A percentile compares a stretch with the other conserved stretches of the same genome.
These are phyloP conservation scores for Agapostemon virescens DNA, from an alignment of 2,888 invertebrate species.

Conservation along the genomic window DNA sequence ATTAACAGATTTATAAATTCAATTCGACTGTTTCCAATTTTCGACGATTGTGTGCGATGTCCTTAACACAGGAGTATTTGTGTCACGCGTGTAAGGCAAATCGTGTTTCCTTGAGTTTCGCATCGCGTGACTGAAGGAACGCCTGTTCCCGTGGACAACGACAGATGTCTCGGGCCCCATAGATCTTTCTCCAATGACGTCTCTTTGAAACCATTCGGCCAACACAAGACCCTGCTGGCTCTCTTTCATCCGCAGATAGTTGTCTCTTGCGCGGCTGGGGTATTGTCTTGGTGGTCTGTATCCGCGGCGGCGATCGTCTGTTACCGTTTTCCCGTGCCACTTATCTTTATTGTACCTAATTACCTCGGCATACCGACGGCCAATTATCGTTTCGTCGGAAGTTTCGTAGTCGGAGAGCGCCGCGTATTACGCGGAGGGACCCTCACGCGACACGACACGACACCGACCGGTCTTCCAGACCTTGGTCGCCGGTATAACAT, in stretches of 20 bases:
- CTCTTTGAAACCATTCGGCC: constrained; percentile 9
- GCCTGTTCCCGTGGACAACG: constrained; percentile 37
- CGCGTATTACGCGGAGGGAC: constrained; percentile 22
- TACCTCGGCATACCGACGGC: constrained; percentile 51
- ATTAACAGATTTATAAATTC: no score
- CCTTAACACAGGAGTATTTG: no score
- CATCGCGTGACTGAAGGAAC: constrained; percentile 52
- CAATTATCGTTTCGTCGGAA: constrained; percentile 60
- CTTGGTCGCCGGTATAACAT: constrained; percentile 4
- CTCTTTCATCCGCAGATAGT: background rate
- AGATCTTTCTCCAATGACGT: constrained; percentile 22
- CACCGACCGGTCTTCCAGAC: constrained; percentile 12
- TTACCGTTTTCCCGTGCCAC: constrained; percentile 45
- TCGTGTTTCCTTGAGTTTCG: constrained; percentile 10
- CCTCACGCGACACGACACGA: constrained; percentile 26
- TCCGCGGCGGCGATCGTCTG: constrained; percentile 24
- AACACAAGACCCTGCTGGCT: background rate
- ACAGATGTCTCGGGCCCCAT: constrained; percentile 50
- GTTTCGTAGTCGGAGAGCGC: constrained; percentile 39
- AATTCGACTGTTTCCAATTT: no score
- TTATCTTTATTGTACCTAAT: constrained; percentile 64
- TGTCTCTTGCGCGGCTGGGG: background rate
- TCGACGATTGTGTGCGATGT: no score
- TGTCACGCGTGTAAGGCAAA: constrained; percentile 29
- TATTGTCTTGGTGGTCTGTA: constrained; percentile 26